A percentile compares a stretch with the other conserved stretches of the same genome.
Evolutionary conservation across 1,140 invertebrate species (phyloP).

Genomic region (Temnothorax nylanderi): DNA sequence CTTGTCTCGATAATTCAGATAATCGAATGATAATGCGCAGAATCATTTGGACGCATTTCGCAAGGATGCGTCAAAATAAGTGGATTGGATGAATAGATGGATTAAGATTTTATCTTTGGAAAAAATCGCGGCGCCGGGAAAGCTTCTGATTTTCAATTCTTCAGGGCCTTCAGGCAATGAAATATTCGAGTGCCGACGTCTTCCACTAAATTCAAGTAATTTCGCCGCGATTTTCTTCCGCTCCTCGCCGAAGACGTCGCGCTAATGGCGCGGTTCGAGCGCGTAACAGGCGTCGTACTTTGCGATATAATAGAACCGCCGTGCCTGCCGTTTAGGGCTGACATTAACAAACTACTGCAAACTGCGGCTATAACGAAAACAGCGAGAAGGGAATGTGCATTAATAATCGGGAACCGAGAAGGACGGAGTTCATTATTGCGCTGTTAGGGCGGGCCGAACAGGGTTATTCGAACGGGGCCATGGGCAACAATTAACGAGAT

Average conservation of each 20-base stretch:
- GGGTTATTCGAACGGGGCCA: conserved; percentile 5
- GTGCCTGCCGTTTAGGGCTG: conserved; percentile 53
- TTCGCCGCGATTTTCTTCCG: conserved; percentile 24
- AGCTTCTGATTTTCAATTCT: conserved; percentile 9
- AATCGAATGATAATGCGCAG: not conserved
- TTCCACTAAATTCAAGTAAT: conserved; percentile 33
- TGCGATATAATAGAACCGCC: conserved; percentile 63
- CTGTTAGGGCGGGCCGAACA: conserved; percentile 50
- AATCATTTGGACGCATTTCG: not conserved
- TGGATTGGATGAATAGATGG: not conserved
- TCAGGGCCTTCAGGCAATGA: not conserved
- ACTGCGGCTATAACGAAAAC: conserved; percentile 62
- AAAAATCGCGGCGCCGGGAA: not conserved
- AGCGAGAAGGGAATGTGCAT: conserved; percentile 36
- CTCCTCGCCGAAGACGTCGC: conserved; percentile 12
- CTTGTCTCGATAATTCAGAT: conserved; percentile 1
- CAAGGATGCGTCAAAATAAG: not conserved
- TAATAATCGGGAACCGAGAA: conserved; percentile 58
- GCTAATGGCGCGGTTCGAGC: conserved; percentile 33
- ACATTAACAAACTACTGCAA: conserved; percentile 64
- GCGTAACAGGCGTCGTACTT: conserved; percentile 54
- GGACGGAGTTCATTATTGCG: conserved; percentile 60
- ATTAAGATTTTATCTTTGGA: not conserved
- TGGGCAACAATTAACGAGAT: conserved; percentile 50
- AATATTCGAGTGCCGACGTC: conserved; percentile 36